A percentile compares a stretch with the other conserved stretches of the same genome.
These are phyloP conservation scores for Catocala nupta DNA, from an alignment of 2,888 invertebrate species.

Conservation along the genomic window DNA sequence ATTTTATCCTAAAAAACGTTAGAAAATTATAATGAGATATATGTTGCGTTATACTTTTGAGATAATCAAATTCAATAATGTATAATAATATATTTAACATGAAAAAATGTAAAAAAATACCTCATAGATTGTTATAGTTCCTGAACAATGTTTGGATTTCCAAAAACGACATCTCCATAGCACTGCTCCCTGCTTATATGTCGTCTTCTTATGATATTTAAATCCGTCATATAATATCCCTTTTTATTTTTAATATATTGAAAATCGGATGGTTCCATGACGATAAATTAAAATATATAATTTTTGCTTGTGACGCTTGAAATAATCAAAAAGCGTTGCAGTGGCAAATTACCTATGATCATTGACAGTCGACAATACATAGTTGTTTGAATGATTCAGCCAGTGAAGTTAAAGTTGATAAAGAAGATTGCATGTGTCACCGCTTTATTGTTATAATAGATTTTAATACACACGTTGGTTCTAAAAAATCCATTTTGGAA, in stretches of 20 bases:
- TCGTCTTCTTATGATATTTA: slow-evolving; percentile 3
- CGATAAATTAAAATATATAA: background rate
- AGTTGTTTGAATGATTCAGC: slow-evolving; percentile 4
- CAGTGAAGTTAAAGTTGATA: slow-evolving; percentile 3
- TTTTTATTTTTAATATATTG: background rate
- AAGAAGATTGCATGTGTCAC: slow-evolving; percentile 4
- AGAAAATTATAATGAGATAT: too few relatives aligned
- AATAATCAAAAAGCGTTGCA: slow-evolving; percentile 1
- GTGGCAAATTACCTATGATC: background rate
- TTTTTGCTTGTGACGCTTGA: slow-evolving; percentile 4
- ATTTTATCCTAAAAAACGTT: slow-evolving; percentile 3
- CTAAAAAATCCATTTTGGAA: slow-evolving; percentile 4
- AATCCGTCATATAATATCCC: slow-evolving; percentile 4
- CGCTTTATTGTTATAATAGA: background rate
- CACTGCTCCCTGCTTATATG: slow-evolving; percentile 2
- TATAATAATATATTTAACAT: too few relatives aligned
- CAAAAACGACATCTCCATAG: background rate
- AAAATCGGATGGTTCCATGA: too few relatives aligned
- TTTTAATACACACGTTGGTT: slow-evolving; percentile 4
- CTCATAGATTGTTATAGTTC: slow-evolving; percentile 2
- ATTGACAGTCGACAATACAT: slow-evolving; percentile 3
- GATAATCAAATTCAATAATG: too few relatives aligned
- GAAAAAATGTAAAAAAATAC: background rate
- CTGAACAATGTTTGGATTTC: slow-evolving; percentile 4
- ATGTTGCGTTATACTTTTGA: too few relatives aligned